These are phyloP conservation scores for Amblyteles armatorius DNA, from an alignment of 2,888 invertebrate genomes.

Conservation along the genomic window DNA sequence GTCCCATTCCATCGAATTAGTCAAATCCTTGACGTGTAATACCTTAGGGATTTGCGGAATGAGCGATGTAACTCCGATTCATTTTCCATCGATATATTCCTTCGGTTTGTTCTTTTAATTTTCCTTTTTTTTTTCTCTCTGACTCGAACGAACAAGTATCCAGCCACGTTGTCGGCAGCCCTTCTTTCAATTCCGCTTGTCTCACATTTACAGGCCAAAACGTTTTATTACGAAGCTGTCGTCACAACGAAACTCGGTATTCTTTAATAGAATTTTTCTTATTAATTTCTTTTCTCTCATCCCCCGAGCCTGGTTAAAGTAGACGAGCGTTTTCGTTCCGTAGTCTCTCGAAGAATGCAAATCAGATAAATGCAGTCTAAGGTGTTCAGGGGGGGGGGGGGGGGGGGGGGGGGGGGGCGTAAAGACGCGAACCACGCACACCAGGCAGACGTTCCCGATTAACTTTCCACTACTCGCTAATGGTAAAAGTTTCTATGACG, in stretches of 20 bases:
- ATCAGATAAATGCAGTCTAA: constrained; percentile 32
- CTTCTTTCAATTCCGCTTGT: too few species aligned
- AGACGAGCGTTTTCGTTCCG: background rate
- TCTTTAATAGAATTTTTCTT: background rate
- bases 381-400: background rate
- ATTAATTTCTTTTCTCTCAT: background rate
- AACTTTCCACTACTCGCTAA: constrained; percentile 50
- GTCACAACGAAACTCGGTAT: too few species aligned
- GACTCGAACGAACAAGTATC: too few species aligned
- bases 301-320: too few species aligned
- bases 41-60: constrained; percentile 36
- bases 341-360: constrained; percentile 32
- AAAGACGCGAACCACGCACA: constrained; percentile 21
- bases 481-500: constrained; percentile 59
- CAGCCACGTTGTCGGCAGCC: too few species aligned
- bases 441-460: constrained; percentile 39
- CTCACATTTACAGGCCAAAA: too few species aligned
- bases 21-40: constrained; percentile 48
- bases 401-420: background rate
- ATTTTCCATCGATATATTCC: background rate
- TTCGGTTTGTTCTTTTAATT: background rate
- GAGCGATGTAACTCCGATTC: constrained; percentile 23
- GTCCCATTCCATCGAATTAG: constrained; percentile 23
- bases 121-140: background rate
- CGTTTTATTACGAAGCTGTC: too few species aligned